Evolutionary conservation across 2,888 invertebrate species (phyloP).

Genomic region (Cephus nigrinus): DNA sequence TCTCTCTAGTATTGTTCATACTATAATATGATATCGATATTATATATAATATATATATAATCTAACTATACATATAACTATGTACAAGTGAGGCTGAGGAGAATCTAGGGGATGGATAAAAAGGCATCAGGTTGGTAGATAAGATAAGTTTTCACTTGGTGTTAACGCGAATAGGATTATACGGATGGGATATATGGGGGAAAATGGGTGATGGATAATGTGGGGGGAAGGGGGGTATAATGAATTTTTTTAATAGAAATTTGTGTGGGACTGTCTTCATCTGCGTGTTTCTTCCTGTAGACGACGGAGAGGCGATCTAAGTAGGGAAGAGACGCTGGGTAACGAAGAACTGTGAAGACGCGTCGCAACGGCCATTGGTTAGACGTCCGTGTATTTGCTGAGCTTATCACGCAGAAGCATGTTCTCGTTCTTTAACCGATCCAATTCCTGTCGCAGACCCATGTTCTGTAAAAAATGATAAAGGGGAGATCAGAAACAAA

Average conservation of each 20-base stretch:
- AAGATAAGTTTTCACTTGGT: neutral
- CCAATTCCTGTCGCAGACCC: constrained; percentile 89
- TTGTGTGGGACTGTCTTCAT: constrained; percentile 17
- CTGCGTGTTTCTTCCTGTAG: constrained; percentile 14
- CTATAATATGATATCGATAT: constrained; percentile 35
- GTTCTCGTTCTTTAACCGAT: constrained; percentile 92
- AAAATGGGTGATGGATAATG: constrained; percentile 11
- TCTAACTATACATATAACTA: constrained; percentile 66
- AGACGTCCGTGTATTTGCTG: constrained; percentile 88
- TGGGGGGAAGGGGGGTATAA: neutral
- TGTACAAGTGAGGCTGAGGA: constrained; percentile 56
- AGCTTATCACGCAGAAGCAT: constrained; percentile 89
- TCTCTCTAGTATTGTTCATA: constrained; percentile 40
- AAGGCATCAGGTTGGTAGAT: constrained; percentile 9
- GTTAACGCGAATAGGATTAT: neutral
- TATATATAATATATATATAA: constrained; percentile 46
- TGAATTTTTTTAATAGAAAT: constrained; percentile 1
- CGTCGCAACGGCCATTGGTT: constrained; percentile 61
- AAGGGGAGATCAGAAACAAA: neutral
- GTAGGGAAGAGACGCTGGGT: constrained; percentile 14
- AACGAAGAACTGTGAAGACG: constrained; percentile 22
- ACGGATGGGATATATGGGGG: neutral
- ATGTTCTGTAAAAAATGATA: constrained; percentile 75
- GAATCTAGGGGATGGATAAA: constrained; percentile 25
- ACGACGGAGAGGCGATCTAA: constrained; percentile 10